These are phyloP conservation scores for Neoniphon sammara DNA, from an alignment of 2,797 vertebrate species.

Conservation along the genomic window DNA sequence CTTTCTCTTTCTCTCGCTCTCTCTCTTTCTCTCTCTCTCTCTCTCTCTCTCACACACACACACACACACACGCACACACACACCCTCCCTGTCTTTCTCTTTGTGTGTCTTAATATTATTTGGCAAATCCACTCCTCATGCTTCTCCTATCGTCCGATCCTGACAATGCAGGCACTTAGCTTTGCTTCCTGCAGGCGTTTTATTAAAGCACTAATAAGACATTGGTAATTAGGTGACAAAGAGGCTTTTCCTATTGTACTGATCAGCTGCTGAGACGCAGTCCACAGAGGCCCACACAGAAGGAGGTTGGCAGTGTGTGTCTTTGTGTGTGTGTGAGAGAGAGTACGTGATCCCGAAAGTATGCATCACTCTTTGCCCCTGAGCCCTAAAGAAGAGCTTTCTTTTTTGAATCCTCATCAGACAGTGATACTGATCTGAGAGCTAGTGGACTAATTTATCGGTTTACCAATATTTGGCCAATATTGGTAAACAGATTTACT, in stretches of 20 bases:
- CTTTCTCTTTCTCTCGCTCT: conserved; percentile 16
- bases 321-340: conserved; percentile 6
- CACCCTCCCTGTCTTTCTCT: conserved; percentile 17
- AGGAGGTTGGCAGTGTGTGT: conserved; percentile 38
- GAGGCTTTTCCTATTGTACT: conserved; percentile 79
- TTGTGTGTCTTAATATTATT: conserved; percentile 62
- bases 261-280: conserved; percentile 79
- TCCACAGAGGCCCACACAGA: conserved; percentile 66
- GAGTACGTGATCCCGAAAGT: conserved; percentile 25
- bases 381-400: conserved; percentile 1
- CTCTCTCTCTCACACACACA: conserved; percentile 9
- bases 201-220: conserved; percentile 85
- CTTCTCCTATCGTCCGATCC: conserved; percentile 49
- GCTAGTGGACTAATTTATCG: too few species aligned
- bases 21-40: not conserved
- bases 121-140: conserved; percentile 53
- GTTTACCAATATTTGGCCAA: too few species aligned
- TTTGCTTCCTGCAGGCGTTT: conserved; percentile 83
- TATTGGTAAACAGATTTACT: too few species aligned
- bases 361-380: conserved; percentile 14
- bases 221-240: conserved; percentile 85
- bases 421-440: conserved; percentile 30
- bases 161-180: conserved; percentile 68
- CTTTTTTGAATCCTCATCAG: not conserved
- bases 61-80: too few species aligned